phyloP scores from a whole-genome alignment of 2,797 vertebrate genomes.

The Parauchenoglanis punctatus region DNA sequence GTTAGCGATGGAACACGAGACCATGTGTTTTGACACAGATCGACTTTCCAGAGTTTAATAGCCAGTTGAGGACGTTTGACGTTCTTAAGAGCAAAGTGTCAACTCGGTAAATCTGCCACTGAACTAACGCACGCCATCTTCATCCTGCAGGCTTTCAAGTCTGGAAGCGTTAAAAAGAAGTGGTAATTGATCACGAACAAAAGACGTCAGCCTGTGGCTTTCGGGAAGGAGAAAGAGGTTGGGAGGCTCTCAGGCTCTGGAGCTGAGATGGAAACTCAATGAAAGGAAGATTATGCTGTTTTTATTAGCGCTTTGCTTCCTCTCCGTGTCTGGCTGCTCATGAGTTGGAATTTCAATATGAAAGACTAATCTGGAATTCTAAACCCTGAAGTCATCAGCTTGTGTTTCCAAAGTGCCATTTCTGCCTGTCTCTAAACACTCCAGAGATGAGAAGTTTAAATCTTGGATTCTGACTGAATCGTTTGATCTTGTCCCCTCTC shows the following conservation, averaged over 20 bases:
- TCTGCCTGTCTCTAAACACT: background rate
- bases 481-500: background rate
- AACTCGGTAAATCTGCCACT: background rate
- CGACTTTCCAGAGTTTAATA: conserved; percentile 1
- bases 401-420: background rate
- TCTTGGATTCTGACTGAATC: background rate
- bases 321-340: conserved; percentile 52
- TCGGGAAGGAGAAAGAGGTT: conserved; percentile 43
- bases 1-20: background rate
- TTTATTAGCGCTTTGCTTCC: conserved; percentile 56
- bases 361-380: conserved; percentile 38
- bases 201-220: conserved; percentile 1
- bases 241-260: conserved; percentile 48
- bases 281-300: conserved; percentile 71
- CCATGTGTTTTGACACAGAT: conserved; percentile 4
- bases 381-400: conserved; percentile 21
- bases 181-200: conserved; percentile 12
- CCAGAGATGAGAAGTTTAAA: background rate
- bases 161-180: background rate
- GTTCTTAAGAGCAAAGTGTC: conserved; percentile 15
- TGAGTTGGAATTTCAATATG: conserved; percentile 60
- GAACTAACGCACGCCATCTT: conserved; percentile 5
- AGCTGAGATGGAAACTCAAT: conserved; percentile 70
- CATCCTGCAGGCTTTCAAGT: conserved; percentile 24
- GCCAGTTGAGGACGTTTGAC: conserved; percentile 2